Evolutionary conservation across 1,140 invertebrate genomes (phyloP).

Genomic region (Gryon sp.): DNA sequence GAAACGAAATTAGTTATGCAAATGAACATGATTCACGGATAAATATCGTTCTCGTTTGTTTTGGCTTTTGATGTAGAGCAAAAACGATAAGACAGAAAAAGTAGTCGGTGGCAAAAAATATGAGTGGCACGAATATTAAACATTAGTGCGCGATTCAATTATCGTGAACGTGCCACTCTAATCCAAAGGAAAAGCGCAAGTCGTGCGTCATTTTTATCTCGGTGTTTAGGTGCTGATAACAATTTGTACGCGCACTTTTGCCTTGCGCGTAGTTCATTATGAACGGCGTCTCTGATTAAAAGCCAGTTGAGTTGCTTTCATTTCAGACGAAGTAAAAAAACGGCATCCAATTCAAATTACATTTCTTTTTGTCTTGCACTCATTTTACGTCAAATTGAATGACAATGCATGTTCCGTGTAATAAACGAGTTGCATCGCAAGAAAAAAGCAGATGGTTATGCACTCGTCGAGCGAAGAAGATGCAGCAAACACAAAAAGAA

Average conservation of each 20-base stretch:
- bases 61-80: not conserved
- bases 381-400: conserved; percentile 13
- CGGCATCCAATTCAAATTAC: conserved; percentile 2
- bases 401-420: conserved; percentile 34
- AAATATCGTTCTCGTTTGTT: too few species aligned
- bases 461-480: not conserved
- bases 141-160: conserved; percentile 32
- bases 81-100: conserved; percentile 5
- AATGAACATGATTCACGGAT: too few species aligned
- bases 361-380: conserved; percentile 3
- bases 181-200: conserved; percentile 6
- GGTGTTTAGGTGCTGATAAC: conserved; percentile 3
- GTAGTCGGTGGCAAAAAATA: conserved; percentile 8
- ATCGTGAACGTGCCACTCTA: conserved; percentile 3
- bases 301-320: not conserved
- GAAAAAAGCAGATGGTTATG: conserved; percentile 29
- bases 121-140: conserved; percentile 3
- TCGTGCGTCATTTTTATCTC: conserved; percentile 19
- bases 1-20: too few species aligned
- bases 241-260: conserved; percentile 10
- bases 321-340: not conserved
- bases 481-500: too few species aligned
- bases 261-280: conserved; percentile 8
- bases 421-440: conserved; percentile 30
- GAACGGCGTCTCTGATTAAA: conserved; percentile 20